Evolutionary conservation across 2,113 vertebrate species (phyloP).

Genomic region (Euleptes europaea): DNA sequence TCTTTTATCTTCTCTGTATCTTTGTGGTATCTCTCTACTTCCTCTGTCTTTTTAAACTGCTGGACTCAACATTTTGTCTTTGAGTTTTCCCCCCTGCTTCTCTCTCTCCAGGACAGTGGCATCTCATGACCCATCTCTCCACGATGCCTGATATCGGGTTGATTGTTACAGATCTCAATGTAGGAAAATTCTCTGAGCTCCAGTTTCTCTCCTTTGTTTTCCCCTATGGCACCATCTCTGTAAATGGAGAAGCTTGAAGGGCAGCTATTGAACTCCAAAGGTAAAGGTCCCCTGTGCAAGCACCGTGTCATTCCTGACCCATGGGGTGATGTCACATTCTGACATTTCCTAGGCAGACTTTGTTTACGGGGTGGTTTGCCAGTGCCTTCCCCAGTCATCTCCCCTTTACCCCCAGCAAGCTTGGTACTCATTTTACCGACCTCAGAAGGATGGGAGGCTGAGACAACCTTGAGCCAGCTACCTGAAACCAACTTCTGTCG

Average conservation of each 20-base stretch:
- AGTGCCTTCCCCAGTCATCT: no score
- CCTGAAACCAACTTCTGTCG: no score
- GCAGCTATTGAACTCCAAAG: no score
- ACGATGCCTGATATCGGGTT: slow-evolving; percentile 34
- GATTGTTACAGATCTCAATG: background rate
- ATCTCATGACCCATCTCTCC: slow-evolving; percentile 13
- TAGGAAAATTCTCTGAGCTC: background rate
- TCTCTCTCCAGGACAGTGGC: slow-evolving; percentile 25
- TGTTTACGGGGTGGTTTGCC: no score
- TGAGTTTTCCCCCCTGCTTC: background rate
- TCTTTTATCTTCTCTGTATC: slow-evolving; percentile 30
- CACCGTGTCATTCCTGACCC: no score
- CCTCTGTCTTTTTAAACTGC: background rate
- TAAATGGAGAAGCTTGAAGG: background rate
- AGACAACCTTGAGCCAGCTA: no score
- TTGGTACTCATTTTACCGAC: no score
- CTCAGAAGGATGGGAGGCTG: no score
- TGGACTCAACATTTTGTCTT: slow-evolving; percentile 37
- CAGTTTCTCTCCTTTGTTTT: background rate
- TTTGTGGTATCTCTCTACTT: background rate
- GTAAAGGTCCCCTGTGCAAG: no score
- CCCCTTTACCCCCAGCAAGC: no score
- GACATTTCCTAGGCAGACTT: no score
- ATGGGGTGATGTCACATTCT: no score
- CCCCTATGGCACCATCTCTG: background rate